Conservation (phyloP, 2,888 invertebrate species). For the Chrysopilus asiliformis region DNA sequence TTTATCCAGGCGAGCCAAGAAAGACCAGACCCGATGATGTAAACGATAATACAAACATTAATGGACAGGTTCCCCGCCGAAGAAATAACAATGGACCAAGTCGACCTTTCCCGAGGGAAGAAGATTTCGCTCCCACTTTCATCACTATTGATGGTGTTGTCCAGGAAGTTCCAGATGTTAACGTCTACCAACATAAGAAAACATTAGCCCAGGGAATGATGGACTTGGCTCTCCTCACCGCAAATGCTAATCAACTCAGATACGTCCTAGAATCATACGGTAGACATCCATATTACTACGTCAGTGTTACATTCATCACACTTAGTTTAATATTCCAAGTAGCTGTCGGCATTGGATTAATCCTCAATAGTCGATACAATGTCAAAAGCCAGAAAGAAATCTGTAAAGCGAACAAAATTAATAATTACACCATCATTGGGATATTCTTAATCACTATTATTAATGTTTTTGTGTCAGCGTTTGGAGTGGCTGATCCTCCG, state of each 20-base stretch:
- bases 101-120: conserved; percentile 21
- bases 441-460: conserved; percentile 76
- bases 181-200: conserved; percentile 81
- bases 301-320: conserved; percentile 59
- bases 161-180: conserved; percentile 52
- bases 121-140: conserved; percentile 24
- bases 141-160: conserved; percentile 16
- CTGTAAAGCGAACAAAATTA: conserved; percentile 64
- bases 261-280: conserved; percentile 62
- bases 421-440: conserved; percentile 71
- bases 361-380: conserved; percentile 69
- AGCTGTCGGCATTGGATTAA: conserved; percentile 69
- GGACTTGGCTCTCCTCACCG: conserved; percentile 76
- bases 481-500: conserved; percentile 78
- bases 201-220: conserved; percentile 86
- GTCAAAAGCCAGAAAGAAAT: conserved; percentile 61
- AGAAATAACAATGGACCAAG: conserved; percentile 17
- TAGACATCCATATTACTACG: conserved; percentile 61
- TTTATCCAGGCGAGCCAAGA: too few species aligned
- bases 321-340: conserved; percentile 60
- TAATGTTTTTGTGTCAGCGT: conserved; percentile 80
- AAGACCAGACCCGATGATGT: conserved; percentile 24
- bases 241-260: conserved; percentile 79
- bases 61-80: conserved; percentile 6
- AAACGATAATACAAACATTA: conserved; percentile 20